A percentile compares a stretch with the other conserved stretches of the same genome.
Evolutionary conservation across 2,113 vertebrate genomes (phyloP).

Genomic region (Dinomys branickii): DNA sequence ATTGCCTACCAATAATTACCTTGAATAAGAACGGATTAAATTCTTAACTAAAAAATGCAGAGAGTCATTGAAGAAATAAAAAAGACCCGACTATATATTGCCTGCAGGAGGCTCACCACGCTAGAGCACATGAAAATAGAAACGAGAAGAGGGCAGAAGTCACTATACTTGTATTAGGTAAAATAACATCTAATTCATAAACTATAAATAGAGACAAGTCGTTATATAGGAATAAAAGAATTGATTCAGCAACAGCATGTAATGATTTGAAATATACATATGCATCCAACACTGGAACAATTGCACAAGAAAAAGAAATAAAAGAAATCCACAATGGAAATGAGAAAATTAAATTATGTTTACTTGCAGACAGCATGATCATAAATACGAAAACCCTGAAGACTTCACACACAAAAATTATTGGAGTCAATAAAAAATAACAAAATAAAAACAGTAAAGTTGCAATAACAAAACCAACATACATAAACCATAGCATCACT

Average conservation of each 20-base stretch:
- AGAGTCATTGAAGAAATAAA: background rate
- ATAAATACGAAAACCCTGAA: background rate
- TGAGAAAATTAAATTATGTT: background rate
- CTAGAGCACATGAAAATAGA: background rate
- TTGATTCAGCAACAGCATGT: background rate
- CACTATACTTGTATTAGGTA: background rate
- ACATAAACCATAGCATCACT: background rate
- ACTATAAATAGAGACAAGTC: background rate
- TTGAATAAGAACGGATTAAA: background rate
- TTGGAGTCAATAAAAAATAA: background rate
- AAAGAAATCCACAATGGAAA: background rate
- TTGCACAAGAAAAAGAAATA: background rate
- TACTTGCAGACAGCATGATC: background rate
- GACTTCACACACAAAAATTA: background rate
- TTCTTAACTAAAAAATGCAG: background rate
- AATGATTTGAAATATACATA: background rate
- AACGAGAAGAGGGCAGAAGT: background rate
- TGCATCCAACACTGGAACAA: background rate
- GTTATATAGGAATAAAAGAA: background rate
- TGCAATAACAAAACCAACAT: background rate
- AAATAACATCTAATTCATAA: background rate
- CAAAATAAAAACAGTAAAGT: background rate
- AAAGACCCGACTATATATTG: background rate
- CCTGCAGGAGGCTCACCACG: background rate
- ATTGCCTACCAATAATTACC: background rate